Evolutionary conservation across 92 coral and sea anemone species (phyloP), one percentile per base, ranked within the genome.

Genomic region (Heliopora coerulea): DNA sequence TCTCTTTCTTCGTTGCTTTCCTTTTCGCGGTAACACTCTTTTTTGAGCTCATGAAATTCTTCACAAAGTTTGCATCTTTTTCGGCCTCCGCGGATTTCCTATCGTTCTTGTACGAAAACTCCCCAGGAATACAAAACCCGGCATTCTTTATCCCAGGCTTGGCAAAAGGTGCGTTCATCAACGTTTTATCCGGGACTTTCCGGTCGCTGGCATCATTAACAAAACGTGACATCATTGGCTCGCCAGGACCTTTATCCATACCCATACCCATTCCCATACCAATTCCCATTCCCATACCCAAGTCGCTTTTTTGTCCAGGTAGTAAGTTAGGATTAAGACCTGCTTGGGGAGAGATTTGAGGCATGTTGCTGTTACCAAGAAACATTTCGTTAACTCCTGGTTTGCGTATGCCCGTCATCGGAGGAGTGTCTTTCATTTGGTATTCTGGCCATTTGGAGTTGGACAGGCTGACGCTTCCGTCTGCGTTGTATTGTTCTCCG

Each of bases 41-140:
- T 20, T 70, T 70, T 14, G 77, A 70, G 63, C 77, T 50, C 77
- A 70, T 70, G 54, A 70, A 70, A 54, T 70, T 54, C 77, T 70
- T 70, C 25, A 70, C 62, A 28, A 70, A 70, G 31, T 70, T 70
- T 11, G 24, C 63, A 20, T 70, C 77, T 26, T 70, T 63, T 32
- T 70, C 27, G 17, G 23, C 14, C 24, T 44, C 21, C 19, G 13
- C 40, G n/a, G 74, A 67, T 37, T 70, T 70, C 33, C 77, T 28
- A 23, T 70, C 62, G n/a, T 49, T 29, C 42, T 70, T 70, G 63
- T 52, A 70, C 27, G 77, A 52, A 30, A 70, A 70, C 18, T 70
- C 62, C 10, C 77, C 77, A n/a, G 77, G 77, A n/a, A 70, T 70
- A 35, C 63, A 48, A 70, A 70, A 70, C 30, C 77, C 77, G 0